Evolutionary conservation across 2,113 vertebrate genomes (phyloP).

Genomic region (Pristiophorus japonicus): DNA sequence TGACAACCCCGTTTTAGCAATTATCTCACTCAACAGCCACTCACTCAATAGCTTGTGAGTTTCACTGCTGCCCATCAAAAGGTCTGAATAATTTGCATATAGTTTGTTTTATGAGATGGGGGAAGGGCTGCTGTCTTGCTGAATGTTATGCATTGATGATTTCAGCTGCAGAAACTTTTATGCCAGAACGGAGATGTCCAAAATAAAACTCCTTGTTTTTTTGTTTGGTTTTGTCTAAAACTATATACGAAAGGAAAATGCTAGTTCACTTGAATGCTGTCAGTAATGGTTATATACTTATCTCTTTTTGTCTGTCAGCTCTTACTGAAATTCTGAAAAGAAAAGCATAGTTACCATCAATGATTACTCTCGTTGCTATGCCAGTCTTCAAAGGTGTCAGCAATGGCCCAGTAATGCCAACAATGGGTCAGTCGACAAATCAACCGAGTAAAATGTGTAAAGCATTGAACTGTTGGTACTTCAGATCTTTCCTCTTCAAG

Average conservation of each 20-base stretch:
- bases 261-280: constrained; percentile 7
- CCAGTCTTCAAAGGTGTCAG: constrained; percentile 6
- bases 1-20: constrained; percentile 14
- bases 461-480: not conserved
- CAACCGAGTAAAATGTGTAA: not conserved
- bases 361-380: constrained; percentile 31
- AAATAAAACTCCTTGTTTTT: not conserved
- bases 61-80: not conserved
- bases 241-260: not conserved
- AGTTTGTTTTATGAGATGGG: constrained; percentile 13
- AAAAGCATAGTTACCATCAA: constrained; percentile 23
- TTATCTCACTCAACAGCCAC: constrained; percentile 17
- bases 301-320: constrained; percentile 1
- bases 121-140: not conserved
- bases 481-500: not conserved
- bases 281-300: not conserved
- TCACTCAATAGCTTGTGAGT: not conserved
- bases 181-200: not conserved
- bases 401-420: not conserved
- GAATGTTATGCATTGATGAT: not conserved
- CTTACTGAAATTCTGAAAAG: constrained; percentile 12
- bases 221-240: not conserved
- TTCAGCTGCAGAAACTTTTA: not conserved
- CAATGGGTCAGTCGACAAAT: not conserved
- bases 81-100: not conserved